Evolutionary conservation across 2,113 vertebrate species (phyloP).

Genomic region (Bufo gargarizans): DNA sequence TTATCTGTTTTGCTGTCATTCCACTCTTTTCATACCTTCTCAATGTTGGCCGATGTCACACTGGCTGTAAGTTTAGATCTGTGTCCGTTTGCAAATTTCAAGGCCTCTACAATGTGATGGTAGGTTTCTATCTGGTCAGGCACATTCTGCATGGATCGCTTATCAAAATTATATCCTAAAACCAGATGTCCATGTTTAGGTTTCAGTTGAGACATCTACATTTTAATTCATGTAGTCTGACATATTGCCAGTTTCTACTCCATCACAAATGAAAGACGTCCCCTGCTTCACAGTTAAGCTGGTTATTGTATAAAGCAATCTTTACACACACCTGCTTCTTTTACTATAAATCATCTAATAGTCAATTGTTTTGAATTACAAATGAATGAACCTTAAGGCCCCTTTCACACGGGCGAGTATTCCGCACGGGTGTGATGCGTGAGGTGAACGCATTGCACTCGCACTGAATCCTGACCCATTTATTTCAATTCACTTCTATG

Average conservation of each 20-base stretch:
- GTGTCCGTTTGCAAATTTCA: slow-evolving; percentile 86
- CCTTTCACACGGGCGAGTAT: too few species aligned
- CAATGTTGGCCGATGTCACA: neutral
- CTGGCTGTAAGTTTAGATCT: slow-evolving; percentile 70
- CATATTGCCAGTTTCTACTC: neutral
- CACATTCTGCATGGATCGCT: slow-evolving; percentile 60
- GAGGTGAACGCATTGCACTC: too few species aligned
- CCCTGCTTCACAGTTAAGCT: neutral
- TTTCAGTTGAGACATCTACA: neutral
- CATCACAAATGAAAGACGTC: neutral
- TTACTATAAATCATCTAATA: too few species aligned
- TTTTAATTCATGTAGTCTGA: too few species aligned
- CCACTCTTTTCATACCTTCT: slow-evolving; percentile 13
- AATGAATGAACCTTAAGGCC: too few species aligned
- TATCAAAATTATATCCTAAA: slow-evolving; percentile 76
- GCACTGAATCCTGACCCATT: too few species aligned
- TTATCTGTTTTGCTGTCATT: neutral
- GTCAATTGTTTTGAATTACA: too few species aligned
- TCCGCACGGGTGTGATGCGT: too few species aligned
- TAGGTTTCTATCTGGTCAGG: slow-evolving; percentile 70
- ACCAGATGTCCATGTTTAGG: neutral
- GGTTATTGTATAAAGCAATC: neutral
- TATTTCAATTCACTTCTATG: too few species aligned
- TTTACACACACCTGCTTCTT: too few species aligned
- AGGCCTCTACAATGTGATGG: slow-evolving; percentile 82